Base-by-base conservation (phyloP, 1,140 invertebrate genomes). In the Harlomillsia oculata region DNA sequence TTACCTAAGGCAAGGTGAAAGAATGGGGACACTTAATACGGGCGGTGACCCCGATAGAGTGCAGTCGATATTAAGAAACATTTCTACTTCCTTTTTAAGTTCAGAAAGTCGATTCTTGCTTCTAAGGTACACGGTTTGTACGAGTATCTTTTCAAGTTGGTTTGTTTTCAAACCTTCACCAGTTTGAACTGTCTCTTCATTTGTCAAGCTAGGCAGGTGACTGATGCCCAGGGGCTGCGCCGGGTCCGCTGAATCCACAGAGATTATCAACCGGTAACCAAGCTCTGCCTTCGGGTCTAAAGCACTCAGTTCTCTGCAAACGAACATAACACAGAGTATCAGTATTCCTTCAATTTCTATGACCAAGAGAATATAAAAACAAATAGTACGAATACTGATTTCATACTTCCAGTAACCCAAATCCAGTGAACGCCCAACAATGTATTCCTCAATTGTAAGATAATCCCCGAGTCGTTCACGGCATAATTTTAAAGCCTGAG, bases 71-170 rank as follows among this genome's bases (percentile, higher is more conserved):
- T 28, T 44, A 53, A 65, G 26, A 56, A 49, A 34, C 18, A 62
- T 26, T 59, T 74, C 67, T 28, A 90, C 68, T 67, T 88, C 82
- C 57, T 85, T 80, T 71, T 86, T 86, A n/a, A 95, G 77, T 68
- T 93, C 87, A 29, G 77, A 77, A 5, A 96, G 74, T 18, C 89
- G 76, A 62, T 82, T 83, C 48, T 84, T 79, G 1, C 90, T 92
- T 55, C 95, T 77, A 25, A 96, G 84, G 71, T 97, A 93, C 67
- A 97, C 93, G 0, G 93, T 97, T 67, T 96, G 89, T n/a, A 96
- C 90, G n/a, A 98, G 74, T 40, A 97, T 74, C 51, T 53, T 65
- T 39, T 64, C 43, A 36, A 56, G 32, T n/a, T 65, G 63, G 51
- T 62, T 62, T 11, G 37, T 53, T 39, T 46, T 58, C 4, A 65